Evolutionary conservation across 1,140 invertebrate genomes (phyloP).

Genomic region (Eriocheir sinensis): DNA sequence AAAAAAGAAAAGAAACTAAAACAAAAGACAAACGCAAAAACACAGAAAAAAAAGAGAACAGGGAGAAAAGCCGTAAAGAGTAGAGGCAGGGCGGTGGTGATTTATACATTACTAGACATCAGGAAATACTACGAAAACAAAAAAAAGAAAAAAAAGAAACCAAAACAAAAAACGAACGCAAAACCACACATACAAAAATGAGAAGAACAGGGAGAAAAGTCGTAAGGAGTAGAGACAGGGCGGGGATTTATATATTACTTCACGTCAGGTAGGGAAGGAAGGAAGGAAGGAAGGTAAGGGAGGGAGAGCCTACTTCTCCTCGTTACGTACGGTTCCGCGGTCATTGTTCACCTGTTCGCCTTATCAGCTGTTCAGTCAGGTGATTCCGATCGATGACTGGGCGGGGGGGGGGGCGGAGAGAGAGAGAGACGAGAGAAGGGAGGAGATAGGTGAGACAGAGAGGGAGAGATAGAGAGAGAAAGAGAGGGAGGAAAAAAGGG

Average conservation of each 20-base stretch:
- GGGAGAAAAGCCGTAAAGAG: not conserved
- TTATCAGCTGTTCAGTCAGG: not conserved
- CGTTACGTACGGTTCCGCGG: not conserved
- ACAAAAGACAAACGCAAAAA: not conserved
- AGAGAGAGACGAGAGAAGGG: not conserved
- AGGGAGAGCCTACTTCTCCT: not conserved
- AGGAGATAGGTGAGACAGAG: not conserved
- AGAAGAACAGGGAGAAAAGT: not conserved
- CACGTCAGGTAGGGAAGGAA: not conserved
- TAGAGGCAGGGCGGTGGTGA: not conserved
- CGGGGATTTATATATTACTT: not conserved
- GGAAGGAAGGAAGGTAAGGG: not conserved
- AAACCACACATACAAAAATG: not conserved
- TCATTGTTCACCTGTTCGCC: slow-evolving; percentile 1
- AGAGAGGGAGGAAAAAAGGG: not conserved
- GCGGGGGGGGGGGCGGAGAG: not conserved
- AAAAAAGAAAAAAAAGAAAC: not conserved
- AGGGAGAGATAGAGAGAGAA: not conserved
- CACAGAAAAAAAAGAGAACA: not conserved
- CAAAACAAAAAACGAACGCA: not conserved
- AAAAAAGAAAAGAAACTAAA: not conserved
- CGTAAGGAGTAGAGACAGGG: not conserved
- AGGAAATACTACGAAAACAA: not conserved
- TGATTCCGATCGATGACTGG: not conserved
- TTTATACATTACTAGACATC: not conserved